A percentile compares a stretch with the other conserved stretches of the same genome.
phyloP scores from a whole-genome alignment of 2,888 invertebrate species.

The Cremastinae sp. region DNA sequence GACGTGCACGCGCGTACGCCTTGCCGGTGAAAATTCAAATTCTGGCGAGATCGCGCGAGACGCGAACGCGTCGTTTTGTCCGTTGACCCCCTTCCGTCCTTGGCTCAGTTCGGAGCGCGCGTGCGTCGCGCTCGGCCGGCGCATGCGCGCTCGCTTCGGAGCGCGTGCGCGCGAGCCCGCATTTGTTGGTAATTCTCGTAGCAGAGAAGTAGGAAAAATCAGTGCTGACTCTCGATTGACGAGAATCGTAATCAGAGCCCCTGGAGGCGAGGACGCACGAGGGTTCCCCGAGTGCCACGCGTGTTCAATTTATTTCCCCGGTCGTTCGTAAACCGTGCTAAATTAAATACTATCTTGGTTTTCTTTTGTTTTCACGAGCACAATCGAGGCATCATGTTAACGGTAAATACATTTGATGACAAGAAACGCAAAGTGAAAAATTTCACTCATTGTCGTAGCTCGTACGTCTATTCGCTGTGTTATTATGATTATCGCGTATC shows the following conservation, averaged over 20 bases:
- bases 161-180: slow-evolving; percentile 3
- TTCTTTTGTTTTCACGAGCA: slow-evolving; percentile 20
- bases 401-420: slow-evolving; percentile 67
- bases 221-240: slow-evolving; percentile 35
- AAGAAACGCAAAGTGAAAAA: slow-evolving; percentile 6
- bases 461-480: not conserved
- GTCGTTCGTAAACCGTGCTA: slow-evolving; percentile 33
- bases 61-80: not conserved
- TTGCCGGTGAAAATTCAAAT: slow-evolving; percentile 9
- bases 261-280: slow-evolving; percentile 57
- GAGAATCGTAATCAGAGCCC: slow-evolving; percentile 56
- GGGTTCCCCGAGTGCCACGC: slow-evolving; percentile 53
- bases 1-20: slow-evolving; percentile 1
- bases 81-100: slow-evolving; percentile 16
- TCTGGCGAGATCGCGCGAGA: not conserved
- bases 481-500: slow-evolving; percentile 43
- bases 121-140: not conserved
- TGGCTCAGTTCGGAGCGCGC: slow-evolving; percentile 2
- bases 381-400: slow-evolving; percentile 68
- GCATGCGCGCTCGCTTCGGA: not conserved
- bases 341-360: slow-evolving; percentile 8
- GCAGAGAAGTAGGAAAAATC: slow-evolving; percentile 23
- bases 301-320: slow-evolving; percentile 48
- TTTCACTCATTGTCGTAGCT: not conserved
- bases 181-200: slow-evolving; percentile 26